These are phyloP conservation scores for Teleogryllus oceanicus DNA, from an alignment of 2,888 invertebrate genomes.

Conservation along the genomic window DNA sequence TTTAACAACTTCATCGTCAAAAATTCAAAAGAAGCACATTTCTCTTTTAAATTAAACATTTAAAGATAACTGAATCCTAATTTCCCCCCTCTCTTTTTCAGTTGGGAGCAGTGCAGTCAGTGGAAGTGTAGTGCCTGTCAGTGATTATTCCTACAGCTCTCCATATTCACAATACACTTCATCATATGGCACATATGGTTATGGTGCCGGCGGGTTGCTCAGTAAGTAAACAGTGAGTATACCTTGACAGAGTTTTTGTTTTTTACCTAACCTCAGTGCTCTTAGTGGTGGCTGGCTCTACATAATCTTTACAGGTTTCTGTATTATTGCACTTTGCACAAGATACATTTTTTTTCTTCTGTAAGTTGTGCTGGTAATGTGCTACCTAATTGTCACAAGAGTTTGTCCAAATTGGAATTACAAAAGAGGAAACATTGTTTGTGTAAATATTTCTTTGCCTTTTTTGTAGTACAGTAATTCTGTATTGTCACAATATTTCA, in stretches of 20 bases:
- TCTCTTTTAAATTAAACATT: neutral
- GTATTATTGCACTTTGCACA: no score
- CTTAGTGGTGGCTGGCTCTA: neutral
- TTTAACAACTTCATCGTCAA: no score
- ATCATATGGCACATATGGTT: slow-evolving; percentile 55
- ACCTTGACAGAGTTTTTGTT: slow-evolving; percentile 27
- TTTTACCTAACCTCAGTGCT: slow-evolving; percentile 23
- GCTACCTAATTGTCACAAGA: no score
- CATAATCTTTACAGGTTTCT: neutral
- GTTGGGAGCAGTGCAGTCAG: slow-evolving; percentile 43
- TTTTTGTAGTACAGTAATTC: no score
- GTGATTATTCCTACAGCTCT: slow-evolving; percentile 68
- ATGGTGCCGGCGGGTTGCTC: slow-evolving; percentile 55
- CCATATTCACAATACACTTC: slow-evolving; percentile 74
- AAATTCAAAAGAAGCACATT: no score
- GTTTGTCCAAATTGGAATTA: no score
- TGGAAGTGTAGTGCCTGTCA: slow-evolving; percentile 58
- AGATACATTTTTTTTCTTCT: no score
- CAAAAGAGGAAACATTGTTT: no score
- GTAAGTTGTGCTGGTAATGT: no score
- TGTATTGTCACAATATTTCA: no score
- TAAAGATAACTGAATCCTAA: neutral
- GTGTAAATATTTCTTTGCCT: no score
- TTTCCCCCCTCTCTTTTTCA: slow-evolving; percentile 22
- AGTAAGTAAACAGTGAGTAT: slow-evolving; percentile 56